Conservation (phyloP, 1,140 invertebrate species). For the Musca domestica region DNA sequence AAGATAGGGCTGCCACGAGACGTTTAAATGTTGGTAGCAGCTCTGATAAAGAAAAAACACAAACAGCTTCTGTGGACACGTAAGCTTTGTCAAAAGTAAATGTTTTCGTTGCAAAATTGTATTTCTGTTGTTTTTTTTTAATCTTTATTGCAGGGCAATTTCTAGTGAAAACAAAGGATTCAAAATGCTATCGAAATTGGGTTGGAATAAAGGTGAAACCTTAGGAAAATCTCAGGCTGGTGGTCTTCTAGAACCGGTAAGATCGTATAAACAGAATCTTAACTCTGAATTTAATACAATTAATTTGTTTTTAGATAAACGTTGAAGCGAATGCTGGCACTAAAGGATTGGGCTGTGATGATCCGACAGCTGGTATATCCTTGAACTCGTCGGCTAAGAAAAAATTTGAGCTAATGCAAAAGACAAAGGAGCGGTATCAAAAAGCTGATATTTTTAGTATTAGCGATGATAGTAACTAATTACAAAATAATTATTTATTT, state of each 20-base stretch:
- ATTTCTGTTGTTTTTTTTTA: conserved; percentile 53
- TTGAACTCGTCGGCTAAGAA: conserved; percentile 36
- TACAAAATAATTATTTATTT: not conserved
- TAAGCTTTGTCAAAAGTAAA: conserved; percentile 54
- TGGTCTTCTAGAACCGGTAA: conserved; percentile 78
- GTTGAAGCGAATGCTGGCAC: conserved; percentile 47
- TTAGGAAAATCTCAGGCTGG: conserved; percentile 70
- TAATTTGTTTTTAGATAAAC: conserved; percentile 38
- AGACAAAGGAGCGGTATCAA: conserved; percentile 54
- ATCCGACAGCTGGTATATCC: not conserved
- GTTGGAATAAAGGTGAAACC: conserved; percentile 84
- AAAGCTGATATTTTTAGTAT: conserved; percentile 45
- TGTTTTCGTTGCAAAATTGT: not conserved
- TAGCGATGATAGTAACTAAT: conserved; percentile 36
- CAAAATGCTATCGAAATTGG: conserved; percentile 85
- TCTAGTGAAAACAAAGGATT: conserved; percentile 82
- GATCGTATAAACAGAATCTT: conserved; percentile 44
- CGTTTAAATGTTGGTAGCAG: conserved; percentile 76
- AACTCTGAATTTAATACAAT: conserved; percentile 29
- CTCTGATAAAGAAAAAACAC: conserved; percentile 78
- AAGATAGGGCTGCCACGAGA: conserved; percentile 76
- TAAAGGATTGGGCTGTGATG: conserved; percentile 43
- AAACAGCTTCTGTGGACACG: conserved; percentile 75
- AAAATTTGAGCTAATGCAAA: conserved; percentile 51
- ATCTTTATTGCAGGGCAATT: conserved; percentile 63